Evolutionary conservation across 2,797 vertebrate genomes (phyloP).

Genomic region (Echiichthys vipera): DNA sequence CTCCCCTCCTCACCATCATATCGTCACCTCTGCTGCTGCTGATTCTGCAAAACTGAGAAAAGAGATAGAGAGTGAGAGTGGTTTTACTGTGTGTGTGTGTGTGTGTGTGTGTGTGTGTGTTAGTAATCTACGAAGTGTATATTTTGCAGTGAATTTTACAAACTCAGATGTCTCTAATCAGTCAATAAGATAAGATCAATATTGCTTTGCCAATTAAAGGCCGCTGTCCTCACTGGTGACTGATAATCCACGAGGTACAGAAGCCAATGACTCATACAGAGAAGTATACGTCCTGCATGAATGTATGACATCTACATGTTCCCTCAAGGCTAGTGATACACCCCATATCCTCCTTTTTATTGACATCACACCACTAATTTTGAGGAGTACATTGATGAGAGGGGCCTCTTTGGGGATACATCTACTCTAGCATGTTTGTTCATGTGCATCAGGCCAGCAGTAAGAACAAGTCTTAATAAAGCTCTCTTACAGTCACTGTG

Average conservation of each 20-base stretch:
- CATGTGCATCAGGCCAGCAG: slow-evolving; percentile 11
- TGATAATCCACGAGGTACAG: slow-evolving; percentile 40
- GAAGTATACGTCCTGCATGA: slow-evolving; percentile 28
- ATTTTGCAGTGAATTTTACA: slow-evolving; percentile 19
- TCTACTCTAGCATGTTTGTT: slow-evolving; percentile 25
- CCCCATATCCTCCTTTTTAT: slow-evolving; percentile 9
- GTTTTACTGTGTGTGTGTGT: slow-evolving; percentile 4
- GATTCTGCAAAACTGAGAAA: slow-evolving; percentile 73
- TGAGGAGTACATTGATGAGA: slow-evolving; percentile 1
- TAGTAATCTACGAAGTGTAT: background rate
- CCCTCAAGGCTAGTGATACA: slow-evolving; percentile 39
- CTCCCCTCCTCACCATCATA: slow-evolving; percentile 40
- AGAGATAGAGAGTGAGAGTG: slow-evolving; percentile 33
- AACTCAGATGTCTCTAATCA: slow-evolving; percentile 49
- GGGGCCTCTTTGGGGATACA: slow-evolving; percentile 16
- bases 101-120: background rate
- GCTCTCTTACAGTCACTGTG: background rate
- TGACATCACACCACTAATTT: slow-evolving; percentile 35
- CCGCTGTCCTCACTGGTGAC: slow-evolving; percentile 31
- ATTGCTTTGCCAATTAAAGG: slow-evolving; percentile 40
- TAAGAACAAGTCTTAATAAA: slow-evolving; percentile 10
- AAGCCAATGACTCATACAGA: slow-evolving; percentile 33
- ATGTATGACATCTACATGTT: slow-evolving; percentile 31
- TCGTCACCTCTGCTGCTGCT: slow-evolving; percentile 67
- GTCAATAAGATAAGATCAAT: slow-evolving; percentile 48